Evolutionary conservation across 2,113 vertebrate species (phyloP).

Genomic region (Lanius collurio): DNA sequence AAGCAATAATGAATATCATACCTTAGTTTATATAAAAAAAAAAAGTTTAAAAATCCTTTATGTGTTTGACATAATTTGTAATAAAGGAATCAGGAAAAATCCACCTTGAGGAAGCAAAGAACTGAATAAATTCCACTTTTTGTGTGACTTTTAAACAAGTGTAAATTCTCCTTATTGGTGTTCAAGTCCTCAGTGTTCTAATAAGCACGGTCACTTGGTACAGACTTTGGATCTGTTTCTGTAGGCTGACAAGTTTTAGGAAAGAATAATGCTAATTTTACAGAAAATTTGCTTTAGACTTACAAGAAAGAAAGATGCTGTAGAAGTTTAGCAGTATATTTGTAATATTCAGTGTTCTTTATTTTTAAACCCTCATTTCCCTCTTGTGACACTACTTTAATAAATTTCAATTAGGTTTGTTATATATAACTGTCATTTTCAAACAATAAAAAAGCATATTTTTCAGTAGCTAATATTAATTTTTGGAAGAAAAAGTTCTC

Average conservation of each 20-base stretch:
- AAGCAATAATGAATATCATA: background rate
- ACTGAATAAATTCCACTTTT: background rate
- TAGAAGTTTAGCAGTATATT: background rate
- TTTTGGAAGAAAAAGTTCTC: background rate
- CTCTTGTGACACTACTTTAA: background rate
- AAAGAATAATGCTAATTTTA: background rate
- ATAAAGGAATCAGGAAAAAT: background rate
- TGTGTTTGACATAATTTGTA: background rate
- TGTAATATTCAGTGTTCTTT: background rate
- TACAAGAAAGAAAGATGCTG: background rate
- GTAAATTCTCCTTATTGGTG: background rate
- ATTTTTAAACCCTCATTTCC: background rate
- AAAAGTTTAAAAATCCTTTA: background rate
- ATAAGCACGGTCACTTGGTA: background rate
- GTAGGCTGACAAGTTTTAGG: background rate
- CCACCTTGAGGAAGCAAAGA: background rate
- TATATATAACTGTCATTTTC: background rate
- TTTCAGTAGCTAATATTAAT: background rate
- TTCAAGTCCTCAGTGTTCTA: background rate
- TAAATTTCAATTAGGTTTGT: background rate
- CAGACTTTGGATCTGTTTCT: background rate
- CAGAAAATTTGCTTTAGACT: background rate
- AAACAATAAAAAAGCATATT: background rate
- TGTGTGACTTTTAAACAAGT: background rate
- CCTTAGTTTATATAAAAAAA: background rate